Conservation (phyloP, 2,888 invertebrate genomes). For the Flexamia atlantica region DNA sequence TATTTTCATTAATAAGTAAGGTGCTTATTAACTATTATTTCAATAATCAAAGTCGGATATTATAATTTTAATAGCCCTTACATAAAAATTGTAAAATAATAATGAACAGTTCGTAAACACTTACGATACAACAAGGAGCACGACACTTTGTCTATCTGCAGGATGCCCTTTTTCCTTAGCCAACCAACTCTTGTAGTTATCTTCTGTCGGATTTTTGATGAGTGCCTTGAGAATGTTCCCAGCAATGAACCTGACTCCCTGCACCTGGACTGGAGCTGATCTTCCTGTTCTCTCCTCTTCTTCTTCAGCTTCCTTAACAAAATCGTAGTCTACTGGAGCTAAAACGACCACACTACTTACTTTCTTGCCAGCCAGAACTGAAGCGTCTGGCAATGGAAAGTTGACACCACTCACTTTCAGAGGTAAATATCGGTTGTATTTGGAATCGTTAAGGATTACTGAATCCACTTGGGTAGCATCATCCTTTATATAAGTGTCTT, state of each 20-base stretch:
- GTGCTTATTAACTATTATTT: too few relatives aligned
- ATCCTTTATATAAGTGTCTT: slow-evolving; percentile 84
- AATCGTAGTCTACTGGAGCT: slow-evolving; percentile 88
- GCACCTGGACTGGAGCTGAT: slow-evolving; percentile 79
- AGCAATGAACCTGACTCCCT: slow-evolving; percentile 85
- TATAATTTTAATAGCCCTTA: too few relatives aligned
- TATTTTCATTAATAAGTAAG: too few relatives aligned
- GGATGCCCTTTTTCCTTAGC: slow-evolving; percentile 86
- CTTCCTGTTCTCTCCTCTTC: slow-evolving; percentile 74
- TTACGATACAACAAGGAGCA: slow-evolving; percentile 81
- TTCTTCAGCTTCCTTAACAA: slow-evolving; percentile 73
- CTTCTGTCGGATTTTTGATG: slow-evolving; percentile 84
- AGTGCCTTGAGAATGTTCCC: slow-evolving; percentile 87
- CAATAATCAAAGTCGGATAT: too few relatives aligned
- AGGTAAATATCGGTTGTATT: slow-evolving; percentile 90
- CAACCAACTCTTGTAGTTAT: slow-evolving; percentile 89
- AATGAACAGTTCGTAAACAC: too few relatives aligned
- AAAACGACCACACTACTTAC: slow-evolving; percentile 92
- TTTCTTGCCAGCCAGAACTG: slow-evolving; percentile 85
- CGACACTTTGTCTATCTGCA: slow-evolving; percentile 87
- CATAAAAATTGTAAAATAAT: too few relatives aligned
- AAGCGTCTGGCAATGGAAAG: slow-evolving; percentile 89
- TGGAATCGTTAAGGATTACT: slow-evolving; percentile 83
- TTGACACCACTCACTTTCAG: slow-evolving; percentile 91
- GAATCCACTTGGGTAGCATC: slow-evolving; percentile 86